These are phyloP conservation scores for Neria commutata DNA, from an alignment of 2,888 invertebrate genomes.

Conservation along the genomic window DNA sequence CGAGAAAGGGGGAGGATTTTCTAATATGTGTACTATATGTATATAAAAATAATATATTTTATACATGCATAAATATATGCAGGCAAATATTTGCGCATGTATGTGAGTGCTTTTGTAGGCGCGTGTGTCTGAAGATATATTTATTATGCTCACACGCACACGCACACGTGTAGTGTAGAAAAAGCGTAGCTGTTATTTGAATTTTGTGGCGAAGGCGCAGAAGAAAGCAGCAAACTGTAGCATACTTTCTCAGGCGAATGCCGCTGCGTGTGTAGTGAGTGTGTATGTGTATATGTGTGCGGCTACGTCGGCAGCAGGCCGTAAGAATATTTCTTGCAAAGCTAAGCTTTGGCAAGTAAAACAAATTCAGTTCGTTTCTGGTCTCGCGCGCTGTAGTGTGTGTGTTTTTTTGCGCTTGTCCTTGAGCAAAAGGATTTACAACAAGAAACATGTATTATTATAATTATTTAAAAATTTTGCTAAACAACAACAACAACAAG, in stretches of 20 bases:
- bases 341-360: conserved; percentile 36
- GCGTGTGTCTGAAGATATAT: too few relatives aligned
- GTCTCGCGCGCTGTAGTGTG: conserved; percentile 52
- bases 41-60: too few relatives aligned
- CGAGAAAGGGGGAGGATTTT: conserved; percentile 37
- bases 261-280: neutral
- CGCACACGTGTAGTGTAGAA: neutral
- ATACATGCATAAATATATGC: conserved; percentile 40
- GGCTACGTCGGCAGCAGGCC: neutral
- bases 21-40: conserved; percentile 41
- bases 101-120: too few relatives aligned
- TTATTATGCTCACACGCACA: neutral
- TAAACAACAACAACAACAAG: neutral
- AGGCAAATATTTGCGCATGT: too few relatives aligned
- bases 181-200: neutral
- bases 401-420: conserved; percentile 10
- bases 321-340: conserved; percentile 2
- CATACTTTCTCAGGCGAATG: neutral
- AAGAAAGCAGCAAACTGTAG: conserved; percentile 1
- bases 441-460: conserved; percentile 13
- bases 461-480: neutral
- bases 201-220: neutral
- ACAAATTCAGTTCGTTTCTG: conserved; percentile 55
- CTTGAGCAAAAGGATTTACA: conserved; percentile 10
- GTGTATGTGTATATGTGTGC: neutral